Conservation (phyloP, 1,140 invertebrate genomes). For the Dinoponera quadriceps region DNA sequence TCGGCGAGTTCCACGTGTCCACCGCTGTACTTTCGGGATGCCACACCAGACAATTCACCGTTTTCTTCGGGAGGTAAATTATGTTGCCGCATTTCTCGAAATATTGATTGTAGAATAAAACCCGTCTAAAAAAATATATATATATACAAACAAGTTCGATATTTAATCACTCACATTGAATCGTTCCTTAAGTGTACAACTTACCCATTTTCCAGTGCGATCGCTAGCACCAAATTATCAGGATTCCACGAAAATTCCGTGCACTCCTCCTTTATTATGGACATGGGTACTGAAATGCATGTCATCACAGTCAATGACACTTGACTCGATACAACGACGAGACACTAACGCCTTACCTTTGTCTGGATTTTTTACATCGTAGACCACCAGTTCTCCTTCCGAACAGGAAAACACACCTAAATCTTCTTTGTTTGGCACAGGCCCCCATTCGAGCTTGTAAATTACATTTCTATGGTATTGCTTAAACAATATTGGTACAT, state of each 20-base stretch:
- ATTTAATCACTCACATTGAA: not conserved
- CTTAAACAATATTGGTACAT: conserved; percentile 79
- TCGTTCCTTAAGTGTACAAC: conserved; percentile 33
- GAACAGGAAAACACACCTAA: conserved; percentile 85
- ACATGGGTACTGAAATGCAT: conserved; percentile 70
- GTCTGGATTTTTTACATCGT: conserved; percentile 81
- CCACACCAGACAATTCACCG: conserved; percentile 89
- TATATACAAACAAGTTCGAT: conserved; percentile 23
- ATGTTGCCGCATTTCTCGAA: conserved; percentile 65
- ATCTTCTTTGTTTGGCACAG: conserved; percentile 74
- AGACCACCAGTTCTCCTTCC: conserved; percentile 85
- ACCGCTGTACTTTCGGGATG: conserved; percentile 89
- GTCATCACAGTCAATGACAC: conserved; percentile 14
- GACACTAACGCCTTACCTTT: conserved; percentile 79
- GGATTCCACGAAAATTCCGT: conserved; percentile 89
- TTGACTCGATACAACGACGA: not conserved
- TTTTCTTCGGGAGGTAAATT: conserved; percentile 84
- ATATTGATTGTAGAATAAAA: conserved; percentile 77
- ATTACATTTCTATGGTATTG: conserved; percentile 82
- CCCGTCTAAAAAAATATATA: conserved; percentile 75
- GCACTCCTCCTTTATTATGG: conserved; percentile 78
- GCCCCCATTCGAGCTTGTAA: conserved; percentile 84
- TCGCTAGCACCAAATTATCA: conserved; percentile 86
- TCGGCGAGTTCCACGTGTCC: conserved; percentile 86
- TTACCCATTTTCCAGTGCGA: conserved; percentile 88